These are phyloP conservation scores for Crax fasciolata DNA, from an alignment of 2,797 vertebrate genomes.

Conservation along the genomic window DNA sequence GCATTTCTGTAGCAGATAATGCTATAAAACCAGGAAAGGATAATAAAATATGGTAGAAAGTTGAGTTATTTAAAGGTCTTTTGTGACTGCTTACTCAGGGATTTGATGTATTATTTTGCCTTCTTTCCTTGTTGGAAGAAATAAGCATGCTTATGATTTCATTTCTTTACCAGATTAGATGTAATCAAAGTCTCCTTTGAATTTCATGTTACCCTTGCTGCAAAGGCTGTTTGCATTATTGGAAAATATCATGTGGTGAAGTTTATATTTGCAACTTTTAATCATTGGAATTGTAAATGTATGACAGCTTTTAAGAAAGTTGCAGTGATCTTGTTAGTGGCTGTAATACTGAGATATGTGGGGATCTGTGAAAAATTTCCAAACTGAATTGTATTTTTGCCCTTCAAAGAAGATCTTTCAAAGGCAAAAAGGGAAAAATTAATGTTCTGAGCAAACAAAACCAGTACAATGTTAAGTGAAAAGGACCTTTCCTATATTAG, in stretches of 20 bases:
- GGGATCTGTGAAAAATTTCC: conserved; percentile 36
- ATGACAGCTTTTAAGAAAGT: conserved; percentile 72
- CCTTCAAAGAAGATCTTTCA: background rate
- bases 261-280: conserved; percentile 80
- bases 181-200: conserved; percentile 80
- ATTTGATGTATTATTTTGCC: conserved; percentile 80
- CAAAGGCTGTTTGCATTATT: conserved; percentile 77
- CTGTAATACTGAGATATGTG: background rate
- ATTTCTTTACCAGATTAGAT: conserved; percentile 78
- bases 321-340: conserved; percentile 44
- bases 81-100: conserved; percentile 85
- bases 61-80: conserved; percentile 89
- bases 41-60: conserved; percentile 86
- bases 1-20: conserved; percentile 84
- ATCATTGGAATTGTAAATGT: conserved; percentile 66
- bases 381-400: background rate
- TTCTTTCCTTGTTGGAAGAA: conserved; percentile 74
- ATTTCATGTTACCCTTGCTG: conserved; percentile 72
- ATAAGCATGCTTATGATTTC: conserved; percentile 79
- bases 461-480: background rate
- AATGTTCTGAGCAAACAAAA: background rate
- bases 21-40: conserved; percentile 84
- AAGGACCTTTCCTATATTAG: background rate
- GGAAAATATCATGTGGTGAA: conserved; percentile 66
- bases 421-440: background rate